These are phyloP conservation scores for Hydrolagus colliei DNA, from an alignment of 2,797 vertebrate species.

Conservation along the genomic window DNA sequence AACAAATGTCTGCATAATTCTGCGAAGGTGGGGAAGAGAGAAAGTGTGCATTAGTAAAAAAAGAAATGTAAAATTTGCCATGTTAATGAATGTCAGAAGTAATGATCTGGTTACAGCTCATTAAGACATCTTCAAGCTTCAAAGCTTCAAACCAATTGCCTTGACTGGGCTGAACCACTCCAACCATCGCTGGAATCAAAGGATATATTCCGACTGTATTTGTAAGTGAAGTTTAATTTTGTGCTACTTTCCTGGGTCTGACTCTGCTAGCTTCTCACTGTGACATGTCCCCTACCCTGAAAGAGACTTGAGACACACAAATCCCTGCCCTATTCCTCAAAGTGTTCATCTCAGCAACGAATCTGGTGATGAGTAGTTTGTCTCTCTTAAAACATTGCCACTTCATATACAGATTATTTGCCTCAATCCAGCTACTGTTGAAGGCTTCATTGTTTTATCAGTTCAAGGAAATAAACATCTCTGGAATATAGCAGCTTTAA, in stretches of 20 bases:
- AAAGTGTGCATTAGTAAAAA: conserved; percentile 23
- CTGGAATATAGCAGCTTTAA: no score
- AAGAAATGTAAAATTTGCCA: not conserved
- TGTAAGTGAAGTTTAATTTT: not conserved
- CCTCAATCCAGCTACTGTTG: no score
- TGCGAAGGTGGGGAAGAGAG: conserved; percentile 44
- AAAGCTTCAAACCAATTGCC: not conserved
- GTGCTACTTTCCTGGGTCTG: not conserved
- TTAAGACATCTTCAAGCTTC: conserved; percentile 8
- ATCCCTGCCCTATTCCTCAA: not conserved
- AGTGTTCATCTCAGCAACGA: not conserved
- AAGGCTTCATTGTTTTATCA: no score
- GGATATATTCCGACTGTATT: not conserved
- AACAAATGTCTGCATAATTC: conserved; percentile 85
- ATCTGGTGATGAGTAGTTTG: not conserved
- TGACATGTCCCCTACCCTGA: not conserved
- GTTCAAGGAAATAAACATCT: no score
- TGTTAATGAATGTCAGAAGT: conserved; percentile 1
- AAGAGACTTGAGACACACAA: not conserved
- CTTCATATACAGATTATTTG: no score
- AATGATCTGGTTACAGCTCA: conserved; percentile 15
- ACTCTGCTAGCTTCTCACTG: not conserved
- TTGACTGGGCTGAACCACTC: not conserved
- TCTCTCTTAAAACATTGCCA: not conserved
- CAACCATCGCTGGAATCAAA: not conserved